These are phyloP conservation scores for Rhysida immarginata DNA, from an alignment of 1,140 invertebrate genomes.

Conservation along the genomic window DNA sequence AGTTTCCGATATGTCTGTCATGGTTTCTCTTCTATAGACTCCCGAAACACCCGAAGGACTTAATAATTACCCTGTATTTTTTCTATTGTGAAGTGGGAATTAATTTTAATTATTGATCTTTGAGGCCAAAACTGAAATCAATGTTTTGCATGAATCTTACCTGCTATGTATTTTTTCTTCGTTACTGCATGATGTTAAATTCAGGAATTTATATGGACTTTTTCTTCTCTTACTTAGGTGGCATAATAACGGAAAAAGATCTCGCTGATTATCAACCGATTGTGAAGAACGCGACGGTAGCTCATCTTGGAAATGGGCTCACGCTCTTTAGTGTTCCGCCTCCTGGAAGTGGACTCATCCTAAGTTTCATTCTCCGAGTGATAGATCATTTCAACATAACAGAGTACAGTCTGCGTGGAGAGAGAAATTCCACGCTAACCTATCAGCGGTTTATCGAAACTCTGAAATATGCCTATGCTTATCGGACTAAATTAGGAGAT, in stretches of 20 bases:
- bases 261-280: slow-evolving; percentile 40
- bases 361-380: slow-evolving; percentile 67
- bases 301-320: slow-evolving; percentile 39
- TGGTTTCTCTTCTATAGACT: too few relatives aligned
- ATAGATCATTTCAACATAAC: slow-evolving; percentile 35
- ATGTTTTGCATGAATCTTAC: too few relatives aligned
- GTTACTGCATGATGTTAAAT: too few relatives aligned
- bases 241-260: slow-evolving; percentile 32
- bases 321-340: slow-evolving; percentile 53
- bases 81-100: too few relatives aligned
- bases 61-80: too few relatives aligned
- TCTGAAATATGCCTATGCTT: slow-evolving; percentile 38
- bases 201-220: neutral
- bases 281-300: slow-evolving; percentile 45
- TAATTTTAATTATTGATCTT: too few relatives aligned
- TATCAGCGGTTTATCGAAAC: slow-evolving; percentile 59
- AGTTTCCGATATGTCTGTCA: too few relatives aligned
- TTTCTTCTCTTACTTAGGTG: slow-evolving; percentile 17
- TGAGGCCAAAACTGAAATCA: too few relatives aligned
- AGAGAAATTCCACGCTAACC: slow-evolving; percentile 36
- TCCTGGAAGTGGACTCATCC: slow-evolving; percentile 61
- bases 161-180: too few relatives aligned
- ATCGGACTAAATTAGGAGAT: slow-evolving; percentile 33
- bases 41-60: too few relatives aligned
- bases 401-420: slow-evolving; percentile 26